phyloP scores from a whole-genome alignment of 2,797 vertebrate species.

The Coilia nasus region DNA sequence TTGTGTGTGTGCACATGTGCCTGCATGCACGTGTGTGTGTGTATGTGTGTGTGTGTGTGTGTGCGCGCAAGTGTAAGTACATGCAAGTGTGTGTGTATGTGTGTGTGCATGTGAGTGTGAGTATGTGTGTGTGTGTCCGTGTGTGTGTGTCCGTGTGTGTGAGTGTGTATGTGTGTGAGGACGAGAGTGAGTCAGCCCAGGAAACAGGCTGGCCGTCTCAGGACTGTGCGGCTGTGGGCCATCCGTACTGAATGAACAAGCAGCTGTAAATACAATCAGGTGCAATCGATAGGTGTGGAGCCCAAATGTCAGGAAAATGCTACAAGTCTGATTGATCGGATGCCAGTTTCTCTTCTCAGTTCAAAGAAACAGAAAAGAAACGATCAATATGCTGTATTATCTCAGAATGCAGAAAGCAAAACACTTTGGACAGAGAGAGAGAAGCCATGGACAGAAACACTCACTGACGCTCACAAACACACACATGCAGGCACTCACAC shows the following conservation, averaged over 20 bases:
- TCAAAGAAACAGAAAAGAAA: not conserved
- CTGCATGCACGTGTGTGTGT: not conserved
- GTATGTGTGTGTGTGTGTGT: slow-evolving; percentile 1
- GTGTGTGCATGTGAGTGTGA: not conserved
- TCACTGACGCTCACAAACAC: not conserved
- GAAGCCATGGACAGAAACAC: not conserved
- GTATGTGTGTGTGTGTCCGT: not conserved
- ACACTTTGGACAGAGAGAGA: not conserved
- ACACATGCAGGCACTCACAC: not conserved
- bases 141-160: not conserved
- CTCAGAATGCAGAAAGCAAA: not conserved
- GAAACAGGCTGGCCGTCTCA: too few species aligned
- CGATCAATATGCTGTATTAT: not conserved
- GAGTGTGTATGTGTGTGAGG: not conserved
- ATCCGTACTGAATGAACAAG: not conserved
- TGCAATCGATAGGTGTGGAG: not conserved
- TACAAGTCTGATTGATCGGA: not conserved
- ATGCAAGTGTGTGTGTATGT: not conserved
- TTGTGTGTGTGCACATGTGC: not conserved
- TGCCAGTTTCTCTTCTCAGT: not conserved
- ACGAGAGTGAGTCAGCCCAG: not conserved
- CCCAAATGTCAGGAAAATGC: not conserved
- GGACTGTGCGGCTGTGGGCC: not conserved
- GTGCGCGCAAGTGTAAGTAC: not conserved
- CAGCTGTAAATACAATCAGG: not conserved